These are phyloP conservation scores for Euclidia mi DNA, from an alignment of 2,888 invertebrate species.

Conservation along the genomic window DNA sequence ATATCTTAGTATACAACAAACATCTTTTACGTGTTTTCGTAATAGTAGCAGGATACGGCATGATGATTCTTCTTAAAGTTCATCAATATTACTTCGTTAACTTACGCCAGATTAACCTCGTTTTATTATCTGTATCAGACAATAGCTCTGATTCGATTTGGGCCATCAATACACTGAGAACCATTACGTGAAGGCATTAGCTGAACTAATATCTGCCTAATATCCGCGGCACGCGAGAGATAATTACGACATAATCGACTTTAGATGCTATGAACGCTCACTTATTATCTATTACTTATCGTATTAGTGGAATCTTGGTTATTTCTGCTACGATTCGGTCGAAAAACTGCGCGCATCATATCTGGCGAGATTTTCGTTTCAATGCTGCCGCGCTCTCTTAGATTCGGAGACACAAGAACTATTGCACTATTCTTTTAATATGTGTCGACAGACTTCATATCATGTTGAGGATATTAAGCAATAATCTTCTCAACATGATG, in stretches of 20 bases:
- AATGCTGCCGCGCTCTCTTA: no score
- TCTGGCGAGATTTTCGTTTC: no score
- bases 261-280: constrained; percentile 30
- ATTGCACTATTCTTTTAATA: no score
- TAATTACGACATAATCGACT: constrained; percentile 65
- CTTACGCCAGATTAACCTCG: constrained; percentile 57
- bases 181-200: constrained; percentile 66
- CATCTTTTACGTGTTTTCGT: no score
- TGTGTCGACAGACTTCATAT: no score
- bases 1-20: no score
- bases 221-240: constrained; percentile 51
- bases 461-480: no score
- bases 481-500: no score
- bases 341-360: no score
- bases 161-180: constrained; percentile 61
- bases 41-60: no score
- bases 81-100: constrained; percentile 27
- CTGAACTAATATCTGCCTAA: constrained; percentile 63
- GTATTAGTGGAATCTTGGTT: neutral
- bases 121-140: constrained; percentile 57
- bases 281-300: constrained; percentile 30
- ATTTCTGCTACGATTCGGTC: neutral
- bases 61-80: no score
- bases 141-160: constrained; percentile 70
- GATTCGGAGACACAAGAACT: no score